phyloP scores from a whole-genome alignment of 2,113 vertebrate genomes.

The Mesembrinibis cayennensis region DNA sequence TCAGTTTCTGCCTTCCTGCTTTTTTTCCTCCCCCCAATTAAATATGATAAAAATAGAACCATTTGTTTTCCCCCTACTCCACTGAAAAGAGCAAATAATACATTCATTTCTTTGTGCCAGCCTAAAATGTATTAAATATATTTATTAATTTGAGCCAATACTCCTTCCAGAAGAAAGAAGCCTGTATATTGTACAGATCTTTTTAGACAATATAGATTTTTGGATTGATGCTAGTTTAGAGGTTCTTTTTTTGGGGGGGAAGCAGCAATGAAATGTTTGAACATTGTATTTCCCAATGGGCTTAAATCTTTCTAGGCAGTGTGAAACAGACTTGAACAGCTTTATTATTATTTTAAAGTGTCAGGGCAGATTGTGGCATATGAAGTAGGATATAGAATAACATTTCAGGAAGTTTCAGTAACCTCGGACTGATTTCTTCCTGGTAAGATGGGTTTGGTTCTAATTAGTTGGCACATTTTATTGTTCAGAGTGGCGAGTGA shows the following conservation, averaged over 20 bases:
- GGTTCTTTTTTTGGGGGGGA: neutral
- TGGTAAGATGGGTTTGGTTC: neutral
- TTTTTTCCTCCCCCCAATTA: neutral
- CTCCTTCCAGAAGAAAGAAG: neutral
- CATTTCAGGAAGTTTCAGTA: neutral
- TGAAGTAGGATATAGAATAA: neutral
- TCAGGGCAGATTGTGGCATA: neutral
- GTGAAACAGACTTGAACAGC: neutral
- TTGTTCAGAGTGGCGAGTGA: neutral
- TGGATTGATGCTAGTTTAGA: neutral
- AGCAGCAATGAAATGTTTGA: neutral
- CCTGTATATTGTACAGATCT: neutral
- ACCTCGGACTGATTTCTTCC: neutral
- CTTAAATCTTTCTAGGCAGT: neutral
- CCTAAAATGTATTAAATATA: neutral
- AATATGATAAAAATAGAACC: neutral
- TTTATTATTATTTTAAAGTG: neutral
- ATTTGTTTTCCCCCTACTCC: neutral
- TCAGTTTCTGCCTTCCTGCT: neutral
- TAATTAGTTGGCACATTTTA: neutral
- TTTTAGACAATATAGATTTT: neutral
- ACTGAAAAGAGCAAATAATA: neutral
- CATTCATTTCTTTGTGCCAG: neutral
- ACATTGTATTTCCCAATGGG: neutral
- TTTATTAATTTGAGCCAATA: neutral